Evolutionary conservation across 2,888 invertebrate genomes (phyloP).

Genomic region (Bhutanitis thaidina): DNA sequence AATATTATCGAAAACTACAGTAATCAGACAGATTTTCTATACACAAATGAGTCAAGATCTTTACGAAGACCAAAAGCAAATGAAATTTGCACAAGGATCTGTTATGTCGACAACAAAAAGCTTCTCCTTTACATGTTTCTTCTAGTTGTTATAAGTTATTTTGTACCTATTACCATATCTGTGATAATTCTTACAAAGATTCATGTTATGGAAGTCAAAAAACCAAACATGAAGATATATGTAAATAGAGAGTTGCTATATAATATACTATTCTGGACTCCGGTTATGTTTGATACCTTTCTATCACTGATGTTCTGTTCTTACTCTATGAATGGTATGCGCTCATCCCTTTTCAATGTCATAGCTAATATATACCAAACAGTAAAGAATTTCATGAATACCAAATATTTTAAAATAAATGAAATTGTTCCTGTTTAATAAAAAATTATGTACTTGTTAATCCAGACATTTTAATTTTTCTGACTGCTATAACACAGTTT

Average conservation of each 20-base stretch:
- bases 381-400: conserved; percentile 65
- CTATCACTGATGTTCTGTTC: conserved; percentile 61
- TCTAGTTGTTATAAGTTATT: conserved; percentile 55
- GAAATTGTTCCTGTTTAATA: conserved; percentile 47
- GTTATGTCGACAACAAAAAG: conserved; percentile 58
- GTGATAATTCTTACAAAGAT: conserved; percentile 63
- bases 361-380: conserved; percentile 71
- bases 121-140: conserved; percentile 60
- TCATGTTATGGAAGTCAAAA: conserved; percentile 53
- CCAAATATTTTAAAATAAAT: conserved; percentile 62
- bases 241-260: conserved; percentile 62
- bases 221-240: conserved; percentile 49
- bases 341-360: conserved; percentile 58
- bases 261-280: conserved; percentile 69
- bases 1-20: conserved; percentile 49
- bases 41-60: conserved; percentile 41
- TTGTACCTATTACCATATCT: conserved; percentile 67
- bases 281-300: conserved; percentile 68
- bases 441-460: neutral
- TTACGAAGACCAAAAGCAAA: conserved; percentile 41
- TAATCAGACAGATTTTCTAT: conserved; percentile 37
- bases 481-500: too few species aligned
- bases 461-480: too few species aligned
- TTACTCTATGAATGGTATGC: conserved; percentile 51
- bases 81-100: conserved; percentile 56